Base-by-base conservation (phyloP, 2,888 invertebrate species). In the Reticulitermes lucifugus region DNA sequence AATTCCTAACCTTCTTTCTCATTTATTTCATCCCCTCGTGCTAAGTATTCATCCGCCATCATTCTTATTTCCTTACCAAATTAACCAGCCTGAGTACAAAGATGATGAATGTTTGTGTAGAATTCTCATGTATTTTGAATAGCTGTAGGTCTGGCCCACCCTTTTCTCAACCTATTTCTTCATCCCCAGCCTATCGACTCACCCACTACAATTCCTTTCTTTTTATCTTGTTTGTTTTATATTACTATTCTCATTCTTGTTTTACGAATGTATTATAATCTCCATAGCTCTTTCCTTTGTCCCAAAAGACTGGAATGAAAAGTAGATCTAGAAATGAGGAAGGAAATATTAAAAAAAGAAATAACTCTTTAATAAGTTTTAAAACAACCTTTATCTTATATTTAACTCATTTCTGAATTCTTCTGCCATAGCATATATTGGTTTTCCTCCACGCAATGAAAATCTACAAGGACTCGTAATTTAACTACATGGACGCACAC, bases 251-350 rank as follows among this genome's bases (percentile, higher is more conserved):
- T 46, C 73, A n/a, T 22, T 51, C 83, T 51, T 83, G 71, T 51
- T 83, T 55, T 70, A 55, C n/a, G 83, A 83, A 83, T 73, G 51
- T 35, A 83, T 83, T 83, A 83, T 83, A 71, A n/a, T 29, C 77
- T 51, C 71, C 71, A 75, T 83, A 51, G 75, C 83, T 73, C 73
- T 71, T 55, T n/a, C 46, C 77, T 77, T 51, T 46, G 22, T 46
- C 51, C 77, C 77, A 77, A 46, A 22, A n/a, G 46, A 77, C 43
- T 25, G n/a, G 77, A 46, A 77, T 77, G 46, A 43, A 77, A 77
- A 77, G 77, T 77, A 46, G 77, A 77, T 22, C 12, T 21, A 25
- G 46, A 77, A 43, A 46, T 22, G 46, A 41, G 43, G 77, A 10
- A 77, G 41, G 12, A n/a, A 51, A 22, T 46, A 77, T 46, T n/a